Conservation (phyloP, 1,140 invertebrate genomes). For the Musca vetustissima region DNA sequence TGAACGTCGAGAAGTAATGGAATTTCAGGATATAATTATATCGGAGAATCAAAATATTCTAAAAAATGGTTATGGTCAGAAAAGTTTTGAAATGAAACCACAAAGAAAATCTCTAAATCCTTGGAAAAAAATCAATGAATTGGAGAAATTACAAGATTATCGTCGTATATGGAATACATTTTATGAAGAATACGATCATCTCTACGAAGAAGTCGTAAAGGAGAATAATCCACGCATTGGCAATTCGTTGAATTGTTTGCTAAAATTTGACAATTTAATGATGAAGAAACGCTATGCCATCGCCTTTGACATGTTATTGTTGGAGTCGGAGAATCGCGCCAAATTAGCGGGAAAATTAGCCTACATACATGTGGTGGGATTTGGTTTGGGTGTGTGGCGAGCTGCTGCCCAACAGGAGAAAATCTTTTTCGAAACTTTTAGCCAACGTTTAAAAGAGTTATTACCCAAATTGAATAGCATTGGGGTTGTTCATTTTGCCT, state of each 20-base stretch:
- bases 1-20: slow-evolving; percentile 58
- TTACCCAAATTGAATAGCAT: slow-evolving; percentile 35
- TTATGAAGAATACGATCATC: slow-evolving; percentile 36
- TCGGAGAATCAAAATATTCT: slow-evolving; percentile 58
- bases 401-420: slow-evolving; percentile 46
- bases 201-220: slow-evolving; percentile 28
- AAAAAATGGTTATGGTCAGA: slow-evolving; percentile 56
- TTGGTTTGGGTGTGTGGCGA: slow-evolving; percentile 51
- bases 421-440: slow-evolving; percentile 51
- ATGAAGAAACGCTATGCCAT: slow-evolving; percentile 52
- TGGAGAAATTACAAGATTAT: slow-evolving; percentile 33
- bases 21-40: slow-evolving; percentile 62
- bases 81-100: slow-evolving; percentile 1
- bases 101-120: neutral
- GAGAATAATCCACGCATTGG: slow-evolving; percentile 14
- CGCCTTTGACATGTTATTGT: slow-evolving; percentile 44
- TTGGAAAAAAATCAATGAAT: neutral
- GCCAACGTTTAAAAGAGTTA: slow-evolving; percentile 43
- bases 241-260: neutral
- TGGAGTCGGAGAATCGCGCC: slow-evolving; percentile 42
- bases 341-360: slow-evolving; percentile 30
- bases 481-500: slow-evolving; percentile 50
- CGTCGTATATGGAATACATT: slow-evolving; percentile 41
- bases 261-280: slow-evolving; percentile 43
- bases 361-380: slow-evolving; percentile 51